These are phyloP conservation scores for Arctocebus calabarensis DNA, from an alignment of 2,797 vertebrate genomes.

Conservation along the genomic window DNA sequence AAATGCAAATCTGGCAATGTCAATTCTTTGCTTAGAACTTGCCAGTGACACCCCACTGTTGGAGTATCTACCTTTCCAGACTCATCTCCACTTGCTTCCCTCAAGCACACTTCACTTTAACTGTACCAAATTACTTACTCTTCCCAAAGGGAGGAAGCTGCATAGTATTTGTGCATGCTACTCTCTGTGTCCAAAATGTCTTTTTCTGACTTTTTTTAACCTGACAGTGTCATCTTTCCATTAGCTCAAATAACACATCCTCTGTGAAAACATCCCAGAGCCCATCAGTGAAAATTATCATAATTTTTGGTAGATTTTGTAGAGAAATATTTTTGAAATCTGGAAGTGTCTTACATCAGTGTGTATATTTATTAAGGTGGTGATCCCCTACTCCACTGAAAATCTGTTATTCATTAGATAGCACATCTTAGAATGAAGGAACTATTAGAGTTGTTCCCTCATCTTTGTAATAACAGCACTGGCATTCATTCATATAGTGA, in stretches of 20 bases:
- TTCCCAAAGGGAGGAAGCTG: slow-evolving; percentile 57
- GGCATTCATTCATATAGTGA: slow-evolving; percentile 41
- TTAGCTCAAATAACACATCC: slow-evolving; percentile 48
- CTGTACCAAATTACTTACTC: slow-evolving; percentile 54
- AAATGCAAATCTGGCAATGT: slow-evolving; percentile 63
- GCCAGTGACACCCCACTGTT: slow-evolving; percentile 46
- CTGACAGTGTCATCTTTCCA: slow-evolving; percentile 46
- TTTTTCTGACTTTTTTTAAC: slow-evolving; percentile 31
- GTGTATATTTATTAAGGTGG: slow-evolving; percentile 8
- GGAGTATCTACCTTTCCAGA: slow-evolving; percentile 11
- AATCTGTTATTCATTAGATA: slow-evolving; percentile 37
- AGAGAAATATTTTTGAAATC: slow-evolving; percentile 54
- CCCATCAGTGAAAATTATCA: slow-evolving; percentile 20
- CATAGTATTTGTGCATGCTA: slow-evolving; percentile 3
- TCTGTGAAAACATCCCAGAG: slow-evolving; percentile 18
- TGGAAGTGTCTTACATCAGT: neutral
- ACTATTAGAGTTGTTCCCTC: slow-evolving; percentile 3
- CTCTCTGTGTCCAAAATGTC: slow-evolving; percentile 8
- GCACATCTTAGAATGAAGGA: slow-evolving; percentile 16
- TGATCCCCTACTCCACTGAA: neutral
- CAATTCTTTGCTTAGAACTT: slow-evolving; percentile 62
- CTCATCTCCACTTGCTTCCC: slow-evolving; percentile 36
- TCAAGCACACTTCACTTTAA: slow-evolving; percentile 67
- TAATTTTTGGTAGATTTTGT: slow-evolving; percentile 30
- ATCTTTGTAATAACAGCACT: neutral